Percentiles rank a stretch among this genome's conserved stretches.
phyloP scores from a whole-genome alignment of 2,797 vertebrate genomes.

The Typhlichthys eigenmanni region DNA sequence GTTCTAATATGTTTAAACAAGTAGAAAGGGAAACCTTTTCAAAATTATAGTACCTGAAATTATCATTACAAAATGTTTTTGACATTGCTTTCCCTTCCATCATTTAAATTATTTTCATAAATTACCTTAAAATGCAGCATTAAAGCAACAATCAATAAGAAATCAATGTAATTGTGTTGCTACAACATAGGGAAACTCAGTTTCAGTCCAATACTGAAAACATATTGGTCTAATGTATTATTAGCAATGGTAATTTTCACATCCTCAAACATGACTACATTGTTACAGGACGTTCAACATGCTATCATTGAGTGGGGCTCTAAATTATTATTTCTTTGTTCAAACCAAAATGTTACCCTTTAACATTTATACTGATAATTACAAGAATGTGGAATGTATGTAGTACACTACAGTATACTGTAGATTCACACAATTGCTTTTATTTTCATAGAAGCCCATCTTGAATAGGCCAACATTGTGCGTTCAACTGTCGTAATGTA shows the following conservation, averaged over 20 bases:
- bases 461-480: constrained; percentile 1
- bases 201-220: no score
- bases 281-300: no score
- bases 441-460: background rate
- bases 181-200: no score
- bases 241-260: no score
- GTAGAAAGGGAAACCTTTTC: background rate
- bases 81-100: no score
- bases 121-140: background rate
- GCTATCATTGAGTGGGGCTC: no score
- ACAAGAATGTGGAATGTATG: constrained; percentile 20
- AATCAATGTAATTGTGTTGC: background rate
- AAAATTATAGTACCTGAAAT: no score
- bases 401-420: constrained; percentile 26
- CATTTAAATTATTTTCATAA: background rate
- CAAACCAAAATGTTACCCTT: no score
- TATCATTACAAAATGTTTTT: no score
- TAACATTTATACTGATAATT: constrained; percentile 19
- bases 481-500: constrained; percentile 31
- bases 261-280: no score
- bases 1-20: background rate
- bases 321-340: no score
- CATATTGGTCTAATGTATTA: no score
- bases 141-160: background rate
- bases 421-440: constrained; percentile 30